Evolutionary conservation across 2,113 vertebrate species (phyloP).

Genomic region (Phoenicopterus ruber): DNA sequence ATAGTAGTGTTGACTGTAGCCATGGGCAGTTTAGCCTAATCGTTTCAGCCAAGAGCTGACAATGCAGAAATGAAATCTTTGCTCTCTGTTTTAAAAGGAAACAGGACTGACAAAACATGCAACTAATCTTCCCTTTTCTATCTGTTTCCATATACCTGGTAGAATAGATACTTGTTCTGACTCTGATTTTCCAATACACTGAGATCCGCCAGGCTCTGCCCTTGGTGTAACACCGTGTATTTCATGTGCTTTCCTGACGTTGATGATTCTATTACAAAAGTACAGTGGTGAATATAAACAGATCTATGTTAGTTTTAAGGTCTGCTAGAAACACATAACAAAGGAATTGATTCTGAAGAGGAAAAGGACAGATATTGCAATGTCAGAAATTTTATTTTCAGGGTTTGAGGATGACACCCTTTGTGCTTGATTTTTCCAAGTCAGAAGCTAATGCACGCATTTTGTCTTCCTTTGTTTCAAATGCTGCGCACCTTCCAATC

Average conservation of each 20-base stretch:
- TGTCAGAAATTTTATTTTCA: neutral
- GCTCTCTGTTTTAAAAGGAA: neutral
- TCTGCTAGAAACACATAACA: neutral
- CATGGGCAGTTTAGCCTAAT: neutral
- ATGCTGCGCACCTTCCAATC: neutral
- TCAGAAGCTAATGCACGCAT: neutral
- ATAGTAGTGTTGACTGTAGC: neutral
- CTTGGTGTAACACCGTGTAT: neutral
- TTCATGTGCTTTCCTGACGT: neutral
- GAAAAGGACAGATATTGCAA: neutral
- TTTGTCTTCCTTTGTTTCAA: neutral
- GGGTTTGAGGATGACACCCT: neutral
- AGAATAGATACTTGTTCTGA: neutral
- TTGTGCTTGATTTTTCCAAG: neutral
- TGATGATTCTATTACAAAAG: neutral
- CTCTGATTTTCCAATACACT: neutral
- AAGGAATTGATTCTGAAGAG: neutral
- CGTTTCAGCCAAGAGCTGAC: neutral
- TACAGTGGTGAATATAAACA: slow-evolving; percentile 10
- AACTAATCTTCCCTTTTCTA: neutral
- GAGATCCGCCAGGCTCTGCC: neutral
- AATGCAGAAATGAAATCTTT: neutral
- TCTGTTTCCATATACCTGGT: neutral
- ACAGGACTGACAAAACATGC: neutral
- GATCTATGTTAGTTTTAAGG: slow-evolving; percentile 38